Evolutionary conservation across 2,113 vertebrate genomes (phyloP).

Genomic region (Trachemys scripta): DNA sequence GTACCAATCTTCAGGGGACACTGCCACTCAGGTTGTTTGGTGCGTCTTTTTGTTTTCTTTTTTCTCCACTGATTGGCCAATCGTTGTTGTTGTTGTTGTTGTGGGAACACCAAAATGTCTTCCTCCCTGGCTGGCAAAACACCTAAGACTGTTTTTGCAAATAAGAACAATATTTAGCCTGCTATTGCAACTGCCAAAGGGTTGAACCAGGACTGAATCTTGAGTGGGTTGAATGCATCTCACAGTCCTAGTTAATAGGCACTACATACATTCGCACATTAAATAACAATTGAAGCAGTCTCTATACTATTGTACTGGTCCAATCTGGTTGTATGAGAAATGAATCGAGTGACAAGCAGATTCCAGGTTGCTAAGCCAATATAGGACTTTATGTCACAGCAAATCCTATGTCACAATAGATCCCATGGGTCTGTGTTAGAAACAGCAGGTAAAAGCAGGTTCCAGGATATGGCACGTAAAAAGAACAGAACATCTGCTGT

Average conservation of each 20-base stretch:
- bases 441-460: slow-evolving; percentile 51
- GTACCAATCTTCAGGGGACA: background rate
- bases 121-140: background rate
- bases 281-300: background rate
- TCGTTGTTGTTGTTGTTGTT: background rate
- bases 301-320: background rate
- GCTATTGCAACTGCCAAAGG: background rate
- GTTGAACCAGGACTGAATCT: background rate
- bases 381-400: background rate
- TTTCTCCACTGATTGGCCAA: background rate
- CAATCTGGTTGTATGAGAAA: slow-evolving; percentile 7
- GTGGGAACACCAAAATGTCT: background rate
- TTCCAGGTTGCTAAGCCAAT: background rate
- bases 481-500: slow-evolving; percentile 66
- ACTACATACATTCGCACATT: background rate
- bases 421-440: background rate
- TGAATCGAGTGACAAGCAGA: background rate
- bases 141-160: background rate
- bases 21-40: background rate
- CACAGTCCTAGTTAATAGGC: background rate
- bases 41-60: background rate
- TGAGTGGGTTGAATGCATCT: background rate
- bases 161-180: background rate
- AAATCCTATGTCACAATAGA: background rate
- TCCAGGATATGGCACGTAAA: slow-evolving; percentile 43